Evolutionary conservation across 2,888 invertebrate genomes (phyloP).

Genomic region (Caenorhabditis macrosperma): DNA sequence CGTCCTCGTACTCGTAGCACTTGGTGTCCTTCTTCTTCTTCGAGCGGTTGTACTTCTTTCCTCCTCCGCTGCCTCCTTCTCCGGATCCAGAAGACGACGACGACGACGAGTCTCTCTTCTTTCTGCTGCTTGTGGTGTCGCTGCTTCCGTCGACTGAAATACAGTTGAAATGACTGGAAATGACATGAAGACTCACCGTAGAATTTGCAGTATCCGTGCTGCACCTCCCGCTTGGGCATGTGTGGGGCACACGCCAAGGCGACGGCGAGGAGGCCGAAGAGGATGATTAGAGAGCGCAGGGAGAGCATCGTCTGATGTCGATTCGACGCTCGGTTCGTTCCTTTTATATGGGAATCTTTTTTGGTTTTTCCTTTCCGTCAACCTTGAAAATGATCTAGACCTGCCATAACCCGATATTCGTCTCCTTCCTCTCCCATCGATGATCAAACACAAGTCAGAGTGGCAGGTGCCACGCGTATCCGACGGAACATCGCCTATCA

Average conservation of each 20-base stretch:
- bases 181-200: conserved; percentile 15
- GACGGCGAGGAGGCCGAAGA: conserved; percentile 29
- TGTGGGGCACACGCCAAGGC: conserved; percentile 43
- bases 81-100: conserved; percentile 22
- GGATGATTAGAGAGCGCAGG: conserved; percentile 30
- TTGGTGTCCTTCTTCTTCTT: conserved; percentile 46
- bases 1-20: conserved; percentile 52
- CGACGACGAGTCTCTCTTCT: conserved; percentile 26
- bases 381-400: conserved; percentile 37
- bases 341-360: conserved; percentile 29
- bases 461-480: background rate
- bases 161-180: background rate
- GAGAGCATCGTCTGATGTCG: conserved; percentile 42
- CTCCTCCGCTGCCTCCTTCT: conserved; percentile 15
- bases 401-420: conserved; percentile 33
- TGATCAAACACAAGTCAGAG: conserved; percentile 42
- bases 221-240: conserved; percentile 36
- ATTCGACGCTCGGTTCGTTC: background rate
- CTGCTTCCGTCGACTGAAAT: conserved; percentile 43
- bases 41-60: conserved; percentile 36
- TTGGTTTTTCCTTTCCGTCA: conserved; percentile 4
- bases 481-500: conserved; percentile 39
- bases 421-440: conserved; percentile 2
- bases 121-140: conserved; percentile 19
- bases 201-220: conserved; percentile 46